Percentiles rank a stretch among this genome's conserved stretches.
Conservation (phyloP, 2,888 invertebrate species). For the Lypha dubia region DNA sequence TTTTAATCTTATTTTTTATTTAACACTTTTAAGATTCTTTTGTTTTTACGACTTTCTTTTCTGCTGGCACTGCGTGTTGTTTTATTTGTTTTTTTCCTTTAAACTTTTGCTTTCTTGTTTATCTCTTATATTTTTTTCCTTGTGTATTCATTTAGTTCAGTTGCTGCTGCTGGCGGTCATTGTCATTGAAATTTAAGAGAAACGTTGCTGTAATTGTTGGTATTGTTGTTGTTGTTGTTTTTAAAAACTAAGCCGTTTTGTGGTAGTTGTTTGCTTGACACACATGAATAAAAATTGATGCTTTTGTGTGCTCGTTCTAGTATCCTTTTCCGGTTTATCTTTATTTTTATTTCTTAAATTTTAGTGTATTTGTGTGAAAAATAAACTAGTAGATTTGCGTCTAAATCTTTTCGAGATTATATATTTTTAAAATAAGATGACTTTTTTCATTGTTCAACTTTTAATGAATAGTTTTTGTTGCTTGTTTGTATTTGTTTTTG, state of each 20-base stretch:
- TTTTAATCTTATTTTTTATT: conserved; percentile 7
- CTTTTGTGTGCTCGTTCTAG: neutral
- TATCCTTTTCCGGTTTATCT: conserved; percentile 12
- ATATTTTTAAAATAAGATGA: conserved; percentile 5
- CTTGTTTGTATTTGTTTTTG: conserved; percentile 2
- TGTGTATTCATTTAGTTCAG: conserved; percentile 25
- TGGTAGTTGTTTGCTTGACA: neutral
- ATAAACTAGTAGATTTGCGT: conserved; percentile 15
- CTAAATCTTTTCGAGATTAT: neutral
- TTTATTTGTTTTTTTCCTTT: neutral
- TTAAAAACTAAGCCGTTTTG: neutral
- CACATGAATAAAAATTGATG: neutral
- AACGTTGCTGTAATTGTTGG: conserved; percentile 12
- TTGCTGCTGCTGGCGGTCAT: conserved; percentile 40
- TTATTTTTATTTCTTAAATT: neutral
- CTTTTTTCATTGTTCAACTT: conserved; percentile 53
- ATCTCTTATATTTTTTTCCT: neutral
- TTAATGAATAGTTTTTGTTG: conserved; percentile 50
- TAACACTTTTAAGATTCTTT: conserved; percentile 7
- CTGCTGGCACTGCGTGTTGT: neutral
- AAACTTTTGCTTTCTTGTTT: neutral
- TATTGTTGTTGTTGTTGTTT: neutral
- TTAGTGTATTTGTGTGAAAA: neutral
- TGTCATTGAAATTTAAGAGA: conserved; percentile 51
- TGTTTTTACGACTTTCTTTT: neutral